Base-by-base conservation (phyloP, 2,113 vertebrate species). In the Neodontobutis hainanensis region DNA sequence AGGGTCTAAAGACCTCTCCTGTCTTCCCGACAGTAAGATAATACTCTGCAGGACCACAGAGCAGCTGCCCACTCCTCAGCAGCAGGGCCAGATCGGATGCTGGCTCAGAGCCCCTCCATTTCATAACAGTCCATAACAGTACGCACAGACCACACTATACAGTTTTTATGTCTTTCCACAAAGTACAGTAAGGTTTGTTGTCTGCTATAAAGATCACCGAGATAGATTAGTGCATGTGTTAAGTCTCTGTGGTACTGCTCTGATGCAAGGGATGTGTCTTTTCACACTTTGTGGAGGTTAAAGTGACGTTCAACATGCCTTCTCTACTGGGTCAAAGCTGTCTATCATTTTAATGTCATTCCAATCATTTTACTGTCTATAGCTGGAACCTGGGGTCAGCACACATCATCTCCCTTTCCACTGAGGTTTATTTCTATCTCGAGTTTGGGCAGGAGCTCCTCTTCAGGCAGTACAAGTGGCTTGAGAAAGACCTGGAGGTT, bases 331-430 rank as follows among this genome's bases (percentile, higher is more conserved):
- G 55, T 84, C 58, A 48, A n/a, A 42, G 55, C 51, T 1, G 2
- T 77, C 72, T 47, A 56, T 83, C 59, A 81, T 80, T 80, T 85
- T 76, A 73, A 75, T 12, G 15, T 63, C 60, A n/a, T n/a, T n/a
- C n/a, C n/a, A n/a, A n/a, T n/a, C n/a, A n/a, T n/a, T n/a, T n/a
- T n/a, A n/a, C 42, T 83, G 50, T 78, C 78, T 59, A 6, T 83
- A 96, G 95, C 89, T 96, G 95, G 95, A 91, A 97, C 51, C 51
- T 95, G 19, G 94, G 95, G 12, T 90, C 94, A 0, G 95, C 91
- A 0, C 95, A 96, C 76, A 93, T 96, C 85, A 87, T 97, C 87
- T 94, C 95, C 46, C 86, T 96, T 78, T 95, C 95, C 82, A 96
- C 95, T 0, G 95, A 97, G 77, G 94, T 96, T 0, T 96, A 97